Evolutionary conservation across 2,888 invertebrate genomes (phyloP), one percentile per base, ranked within the genome.

Genomic region (Gryllus longicercus): DNA sequence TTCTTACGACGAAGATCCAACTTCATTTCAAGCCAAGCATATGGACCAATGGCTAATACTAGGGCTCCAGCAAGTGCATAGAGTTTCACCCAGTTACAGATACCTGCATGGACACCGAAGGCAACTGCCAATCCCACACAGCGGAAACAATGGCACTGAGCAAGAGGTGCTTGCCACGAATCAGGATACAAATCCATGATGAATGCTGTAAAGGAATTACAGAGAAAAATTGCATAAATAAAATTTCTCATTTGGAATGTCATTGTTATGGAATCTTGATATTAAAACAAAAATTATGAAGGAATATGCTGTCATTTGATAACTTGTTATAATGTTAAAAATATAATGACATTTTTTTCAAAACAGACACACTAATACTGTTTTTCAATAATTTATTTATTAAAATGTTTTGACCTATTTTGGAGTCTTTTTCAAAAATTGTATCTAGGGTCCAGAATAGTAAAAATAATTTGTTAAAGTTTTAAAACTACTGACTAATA

Each of bases 111-210:
- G 76, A 92, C 90, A 0, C 88, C 89, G 84, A 93, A 92, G 12
- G 92, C 92, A 0, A 92, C 85, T 12, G 91, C 90, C 81, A 92
- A 86, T 2, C 93, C 93, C 0, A 91, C 87, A 80, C 80, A 81
- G 2, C 91, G 90, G 83, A 91, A 87, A 80, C 90, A 87, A 78
- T 87, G 85, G 78, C 87, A 87, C 51, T 87, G 87, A 84, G 91
- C 91, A 86, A 93, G 86, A 2, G 90, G 85, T 0, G 89, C 84
- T 79, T 87, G 91, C 87, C 83, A 90, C 85, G 83, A 90, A 86
- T 85, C 88, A 5, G 86, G 83, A 82, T 87, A 88, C 76, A 87
- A 85, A 12, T 86, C 86, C 11, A 88, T 87, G 50, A 88, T 82
- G 23, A 88, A 84, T n/a, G 88, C 88, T 88, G 84, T 14, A 85